These are phyloP conservation scores for Coregonus clupeaformis DNA, from an alignment of 2,113 vertebrate genomes.

Conservation along the genomic window DNA sequence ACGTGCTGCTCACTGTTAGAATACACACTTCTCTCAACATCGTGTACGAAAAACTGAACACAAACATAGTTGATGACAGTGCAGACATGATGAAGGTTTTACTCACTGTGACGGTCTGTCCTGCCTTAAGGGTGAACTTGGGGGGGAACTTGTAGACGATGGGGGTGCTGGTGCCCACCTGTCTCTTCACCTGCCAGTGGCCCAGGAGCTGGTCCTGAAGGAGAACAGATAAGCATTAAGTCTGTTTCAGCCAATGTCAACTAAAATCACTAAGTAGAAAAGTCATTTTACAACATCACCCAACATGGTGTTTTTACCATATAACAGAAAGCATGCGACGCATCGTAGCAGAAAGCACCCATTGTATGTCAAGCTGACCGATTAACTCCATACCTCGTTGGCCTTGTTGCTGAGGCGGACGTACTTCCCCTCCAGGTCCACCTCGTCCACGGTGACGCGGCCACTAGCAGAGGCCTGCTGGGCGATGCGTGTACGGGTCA, in stretches of 20 bases:
- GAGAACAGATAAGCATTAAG: neutral
- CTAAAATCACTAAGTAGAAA: neutral
- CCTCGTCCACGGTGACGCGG: slow-evolving; percentile 88
- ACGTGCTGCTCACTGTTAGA: too few species aligned
- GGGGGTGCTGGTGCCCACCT: slow-evolving; percentile 75
- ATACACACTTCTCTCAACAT: neutral
- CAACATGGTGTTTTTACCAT: neutral
- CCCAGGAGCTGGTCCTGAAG: slow-evolving; percentile 86
- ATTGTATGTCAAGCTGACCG: too few species aligned
- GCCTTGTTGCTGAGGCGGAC: slow-evolving; percentile 94
- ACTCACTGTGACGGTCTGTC: slow-evolving; percentile 87
- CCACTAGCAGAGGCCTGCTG: slow-evolving; percentile 91
- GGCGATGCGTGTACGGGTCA: slow-evolving; percentile 81
- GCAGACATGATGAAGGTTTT: neutral
- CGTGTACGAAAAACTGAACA: neutral
- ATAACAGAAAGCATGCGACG: neutral
- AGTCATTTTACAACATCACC: neutral
- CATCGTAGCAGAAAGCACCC: too few species aligned
- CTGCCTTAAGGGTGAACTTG: slow-evolving; percentile 89
- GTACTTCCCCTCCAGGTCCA: slow-evolving; percentile 90
- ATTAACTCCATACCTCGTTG: slow-evolving; percentile 75
- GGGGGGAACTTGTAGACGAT: slow-evolving; percentile 88
- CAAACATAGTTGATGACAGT: neutral
- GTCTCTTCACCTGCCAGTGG: slow-evolving; percentile 92
- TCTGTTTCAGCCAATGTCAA: neutral